These are phyloP conservation scores for Seira sanloemensis DNA, from an alignment of 2,888 invertebrate genomes.

Conservation along the genomic window DNA sequence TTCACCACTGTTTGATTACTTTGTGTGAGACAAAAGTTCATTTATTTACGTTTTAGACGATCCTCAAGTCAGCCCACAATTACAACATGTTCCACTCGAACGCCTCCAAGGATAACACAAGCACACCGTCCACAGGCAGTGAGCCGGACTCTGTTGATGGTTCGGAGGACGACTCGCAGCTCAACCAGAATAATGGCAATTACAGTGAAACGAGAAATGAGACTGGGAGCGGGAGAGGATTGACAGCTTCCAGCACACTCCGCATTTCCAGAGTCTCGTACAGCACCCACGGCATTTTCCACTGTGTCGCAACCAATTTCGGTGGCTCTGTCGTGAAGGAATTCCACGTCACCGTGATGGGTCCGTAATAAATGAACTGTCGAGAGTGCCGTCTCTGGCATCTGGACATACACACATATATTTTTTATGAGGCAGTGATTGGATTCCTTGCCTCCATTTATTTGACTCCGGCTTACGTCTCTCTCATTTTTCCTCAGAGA, in stretches of 20 bases:
- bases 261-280: conserved; percentile 52
- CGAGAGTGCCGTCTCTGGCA: too few relatives aligned
- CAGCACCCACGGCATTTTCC: conserved; percentile 44
- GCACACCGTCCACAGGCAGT: not conserved
- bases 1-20: not conserved
- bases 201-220: conserved; percentile 14
- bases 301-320: conserved; percentile 49
- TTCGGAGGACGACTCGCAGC: not conserved
- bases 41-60: conserved; percentile 31
- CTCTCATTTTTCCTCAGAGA: conserved; percentile 32
- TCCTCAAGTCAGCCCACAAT: conserved; percentile 29
- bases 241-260: conserved; percentile 18
- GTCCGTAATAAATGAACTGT: conserved; percentile 32
- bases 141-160: not conserved
- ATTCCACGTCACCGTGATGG: conserved; percentile 54
- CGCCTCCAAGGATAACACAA: not conserved
- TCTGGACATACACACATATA: not conserved
- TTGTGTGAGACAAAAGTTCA: conserved; percentile 7
- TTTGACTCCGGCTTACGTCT: too few relatives aligned
- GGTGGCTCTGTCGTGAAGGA: conserved; percentile 37
- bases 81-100: conserved; percentile 31
- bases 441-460: conserved; percentile 3
- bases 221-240: not conserved
- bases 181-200: conserved; percentile 29
- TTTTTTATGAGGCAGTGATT: not conserved